Conservation (phyloP, 2,113 vertebrate species). For the Crotalus horridus region DNA sequence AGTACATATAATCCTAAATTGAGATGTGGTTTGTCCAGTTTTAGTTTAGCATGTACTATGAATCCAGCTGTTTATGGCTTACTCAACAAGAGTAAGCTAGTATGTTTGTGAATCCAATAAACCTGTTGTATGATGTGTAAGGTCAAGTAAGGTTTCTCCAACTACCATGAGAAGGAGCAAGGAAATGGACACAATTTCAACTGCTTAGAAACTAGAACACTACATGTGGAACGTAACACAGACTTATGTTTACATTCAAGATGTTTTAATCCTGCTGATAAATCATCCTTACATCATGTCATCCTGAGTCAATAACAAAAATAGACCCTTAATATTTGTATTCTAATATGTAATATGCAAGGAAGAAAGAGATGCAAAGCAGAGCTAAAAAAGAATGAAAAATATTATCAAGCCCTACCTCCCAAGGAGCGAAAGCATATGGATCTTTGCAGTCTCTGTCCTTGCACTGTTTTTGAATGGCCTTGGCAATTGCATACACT, state of each 20-base stretch:
- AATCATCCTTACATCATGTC: background rate
- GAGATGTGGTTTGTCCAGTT: background rate
- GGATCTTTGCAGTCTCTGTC: constrained; percentile 70
- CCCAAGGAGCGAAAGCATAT: constrained; percentile 73
- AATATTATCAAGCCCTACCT: constrained; percentile 70
- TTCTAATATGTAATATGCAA: background rate
- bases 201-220: background rate
- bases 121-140: background rate
- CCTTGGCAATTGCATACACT: constrained; percentile 74
- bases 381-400: background rate
- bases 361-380: background rate
- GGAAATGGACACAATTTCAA: background rate
- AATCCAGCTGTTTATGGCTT: background rate
- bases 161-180: background rate
- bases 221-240: background rate
- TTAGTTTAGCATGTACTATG: background rate
- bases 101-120: background rate
- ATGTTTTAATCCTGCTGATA: background rate
- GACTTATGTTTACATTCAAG: background rate
- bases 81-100: background rate
- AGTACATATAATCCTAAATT: background rate
- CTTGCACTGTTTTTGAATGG: constrained; percentile 72
- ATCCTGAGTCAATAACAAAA: background rate
- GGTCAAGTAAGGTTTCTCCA: background rate
- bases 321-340: background rate